Evolutionary conservation across 1,140 invertebrate genomes (phyloP).

Genomic region (Cydia amplana): DNA sequence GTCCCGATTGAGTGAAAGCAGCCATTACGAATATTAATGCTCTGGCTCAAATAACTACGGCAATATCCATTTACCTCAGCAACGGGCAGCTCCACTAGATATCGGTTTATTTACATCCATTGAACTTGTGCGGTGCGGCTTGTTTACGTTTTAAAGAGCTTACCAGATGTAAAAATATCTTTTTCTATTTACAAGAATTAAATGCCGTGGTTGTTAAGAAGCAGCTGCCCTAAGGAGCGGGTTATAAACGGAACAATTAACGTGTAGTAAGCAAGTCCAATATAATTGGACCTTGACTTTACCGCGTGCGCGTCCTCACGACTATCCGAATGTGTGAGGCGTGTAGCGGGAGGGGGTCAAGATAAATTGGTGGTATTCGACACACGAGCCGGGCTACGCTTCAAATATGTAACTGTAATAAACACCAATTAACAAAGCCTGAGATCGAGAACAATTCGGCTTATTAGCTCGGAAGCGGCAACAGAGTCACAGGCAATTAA

Average conservation of each 20-base stretch:
- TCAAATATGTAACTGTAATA: constrained; percentile 74
- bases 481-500: constrained; percentile 15
- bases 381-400: constrained; percentile 53
- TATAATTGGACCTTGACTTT: constrained; percentile 54
- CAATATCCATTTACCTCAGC: constrained; percentile 26
- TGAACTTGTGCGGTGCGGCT: constrained; percentile 61
- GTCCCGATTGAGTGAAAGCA: constrained; percentile 6
- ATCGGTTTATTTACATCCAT: constrained; percentile 68
- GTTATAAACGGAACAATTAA: constrained; percentile 74
- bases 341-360: constrained; percentile 43
- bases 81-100: constrained; percentile 39
- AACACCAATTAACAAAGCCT: constrained; percentile 72
- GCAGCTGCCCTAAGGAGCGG: constrained; percentile 70
- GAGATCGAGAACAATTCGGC: constrained; percentile 68
- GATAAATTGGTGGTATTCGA: constrained; percentile 51
- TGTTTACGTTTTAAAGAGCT: constrained; percentile 70
- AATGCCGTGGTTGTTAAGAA: constrained; percentile 70
- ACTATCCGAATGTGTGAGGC: not conserved
- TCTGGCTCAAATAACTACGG: constrained; percentile 23
- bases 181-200: constrained; percentile 77
- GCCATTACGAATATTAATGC: constrained; percentile 28
- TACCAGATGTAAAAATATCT: constrained; percentile 76
- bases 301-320: constrained; percentile 32
- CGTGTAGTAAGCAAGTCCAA: constrained; percentile 49
- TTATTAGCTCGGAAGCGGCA: constrained; percentile 50